phyloP scores from a whole-genome alignment of 2,888 invertebrate species.

The Eudasyphora cyanicolor region DNA sequence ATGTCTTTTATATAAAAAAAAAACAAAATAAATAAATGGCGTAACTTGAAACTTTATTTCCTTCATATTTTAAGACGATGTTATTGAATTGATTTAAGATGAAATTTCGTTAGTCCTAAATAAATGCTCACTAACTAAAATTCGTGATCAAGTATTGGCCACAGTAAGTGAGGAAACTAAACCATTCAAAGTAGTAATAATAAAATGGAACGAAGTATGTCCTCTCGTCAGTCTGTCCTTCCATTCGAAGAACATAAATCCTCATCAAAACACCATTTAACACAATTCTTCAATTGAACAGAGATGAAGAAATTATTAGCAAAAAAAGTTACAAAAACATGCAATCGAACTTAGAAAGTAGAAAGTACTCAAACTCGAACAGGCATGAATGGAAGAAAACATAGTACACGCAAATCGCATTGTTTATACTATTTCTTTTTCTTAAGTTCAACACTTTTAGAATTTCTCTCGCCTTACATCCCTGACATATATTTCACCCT shows the following conservation, averaged over 20 bases:
- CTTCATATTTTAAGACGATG: too few species aligned
- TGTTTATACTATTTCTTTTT: slow-evolving; percentile 32
- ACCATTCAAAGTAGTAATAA: neutral
- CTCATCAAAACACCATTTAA: slow-evolving; percentile 16
- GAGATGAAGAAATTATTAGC: neutral
- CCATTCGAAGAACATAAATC: slow-evolving; percentile 4
- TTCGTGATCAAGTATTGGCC: neutral
- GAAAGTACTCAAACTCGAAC: slow-evolving; percentile 13
- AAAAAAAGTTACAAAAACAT: slow-evolving; percentile 37
- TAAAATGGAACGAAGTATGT: neutral
- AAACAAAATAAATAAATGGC: too few species aligned
- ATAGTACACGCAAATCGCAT: slow-evolving; percentile 37
- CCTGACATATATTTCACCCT: slow-evolving; percentile 27
- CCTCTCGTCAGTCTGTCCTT: neutral
- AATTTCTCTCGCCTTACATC: slow-evolving; percentile 21
- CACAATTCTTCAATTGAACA: slow-evolving; percentile 18
- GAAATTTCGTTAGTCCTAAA: too few species aligned
- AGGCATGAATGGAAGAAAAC: neutral
- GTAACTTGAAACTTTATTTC: too few species aligned
- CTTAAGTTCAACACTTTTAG: slow-evolving; percentile 2
- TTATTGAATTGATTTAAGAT: too few species aligned
- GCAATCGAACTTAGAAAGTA: slow-evolving; percentile 31
- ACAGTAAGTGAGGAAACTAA: neutral
- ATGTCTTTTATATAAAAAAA: too few species aligned
- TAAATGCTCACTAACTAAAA: too few species aligned